phyloP scores from a whole-genome alignment of 2,888 invertebrate genomes.

The Autographa pulchrina region DNA sequence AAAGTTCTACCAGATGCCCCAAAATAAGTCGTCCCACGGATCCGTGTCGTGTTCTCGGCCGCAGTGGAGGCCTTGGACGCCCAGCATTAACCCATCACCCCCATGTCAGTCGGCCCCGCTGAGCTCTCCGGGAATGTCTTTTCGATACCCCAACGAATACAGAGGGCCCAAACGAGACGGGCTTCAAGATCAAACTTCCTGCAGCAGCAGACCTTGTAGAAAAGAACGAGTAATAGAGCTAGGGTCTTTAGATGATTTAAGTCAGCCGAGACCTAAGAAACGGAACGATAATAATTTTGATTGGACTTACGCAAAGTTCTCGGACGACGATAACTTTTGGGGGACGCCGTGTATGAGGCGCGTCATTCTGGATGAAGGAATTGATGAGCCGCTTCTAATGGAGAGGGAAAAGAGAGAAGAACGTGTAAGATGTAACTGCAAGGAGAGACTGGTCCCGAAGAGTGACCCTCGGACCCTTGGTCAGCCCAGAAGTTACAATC shows the following conservation, averaged over 20 bases:
- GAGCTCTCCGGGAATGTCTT: slow-evolving; percentile 7
- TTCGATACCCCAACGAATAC: slow-evolving; percentile 10
- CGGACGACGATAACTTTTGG: slow-evolving; percentile 54
- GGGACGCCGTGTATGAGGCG: slow-evolving; percentile 30
- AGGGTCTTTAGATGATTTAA: slow-evolving; percentile 52
- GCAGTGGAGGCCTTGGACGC: slow-evolving; percentile 17
- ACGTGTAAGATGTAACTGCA: slow-evolving; percentile 53
- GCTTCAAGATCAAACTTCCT: slow-evolving; percentile 27
- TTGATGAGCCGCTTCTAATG: slow-evolving; percentile 32
- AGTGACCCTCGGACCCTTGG: slow-evolving; percentile 12
- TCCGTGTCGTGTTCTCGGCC: slow-evolving; percentile 8
- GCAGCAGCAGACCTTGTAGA: slow-evolving; percentile 14
- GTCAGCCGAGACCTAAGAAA: slow-evolving; percentile 31
- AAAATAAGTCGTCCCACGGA: slow-evolving; percentile 10
- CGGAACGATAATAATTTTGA: slow-evolving; percentile 24
- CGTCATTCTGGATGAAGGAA: slow-evolving; percentile 39
- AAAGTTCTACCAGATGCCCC: slow-evolving; percentile 11
- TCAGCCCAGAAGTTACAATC: not conserved
- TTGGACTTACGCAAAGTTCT: slow-evolving; percentile 29
- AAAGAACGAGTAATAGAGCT: slow-evolving; percentile 45
- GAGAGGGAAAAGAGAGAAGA: slow-evolving; percentile 50
- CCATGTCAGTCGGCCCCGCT: slow-evolving; percentile 21
- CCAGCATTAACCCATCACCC: slow-evolving; percentile 24
- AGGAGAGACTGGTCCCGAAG: slow-evolving; percentile 39
- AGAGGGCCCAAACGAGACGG: slow-evolving; percentile 33